phyloP scores from a whole-genome alignment of 1,140 invertebrate genomes.

The Nomia melanderi region DNA sequence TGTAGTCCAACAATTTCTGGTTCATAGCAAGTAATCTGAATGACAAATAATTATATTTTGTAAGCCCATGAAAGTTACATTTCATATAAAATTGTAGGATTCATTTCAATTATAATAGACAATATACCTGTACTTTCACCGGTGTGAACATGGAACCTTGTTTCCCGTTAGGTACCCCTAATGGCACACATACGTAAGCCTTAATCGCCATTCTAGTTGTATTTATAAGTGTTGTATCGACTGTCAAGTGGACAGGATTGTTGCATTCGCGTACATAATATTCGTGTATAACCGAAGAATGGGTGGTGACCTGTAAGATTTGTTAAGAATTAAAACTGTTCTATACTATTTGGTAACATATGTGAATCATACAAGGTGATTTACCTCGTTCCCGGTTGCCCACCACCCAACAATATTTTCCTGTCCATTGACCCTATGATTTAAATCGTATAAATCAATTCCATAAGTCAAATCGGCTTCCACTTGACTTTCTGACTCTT shows the following conservation, averaged over 20 bases:
- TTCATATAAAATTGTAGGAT: not conserved
- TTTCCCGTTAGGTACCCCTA: slow-evolving; percentile 92
- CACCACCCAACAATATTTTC: slow-evolving; percentile 98
- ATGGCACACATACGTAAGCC: slow-evolving; percentile 89
- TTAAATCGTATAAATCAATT: slow-evolving; percentile 96
- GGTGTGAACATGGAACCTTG: slow-evolving; percentile 98
- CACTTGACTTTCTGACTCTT: slow-evolving; percentile 97
- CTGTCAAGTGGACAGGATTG: slow-evolving; percentile 96
- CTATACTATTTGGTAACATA: not conserved
- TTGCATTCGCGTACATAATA: slow-evolving; percentile 97
- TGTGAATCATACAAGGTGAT: not conserved
- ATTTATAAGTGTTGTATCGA: slow-evolving; percentile 92
- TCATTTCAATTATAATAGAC: not conserved
- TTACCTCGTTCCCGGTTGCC: slow-evolving; percentile 94
- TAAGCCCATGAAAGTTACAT: not conserved
- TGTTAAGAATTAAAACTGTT: not conserved
- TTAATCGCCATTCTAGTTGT: slow-evolving; percentile 92
- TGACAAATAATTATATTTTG: not conserved
- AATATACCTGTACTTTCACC: slow-evolving; percentile 87
- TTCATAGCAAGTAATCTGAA: slow-evolving; percentile 89
- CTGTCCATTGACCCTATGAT: slow-evolving; percentile 93
- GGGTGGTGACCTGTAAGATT: slow-evolving; percentile 89
- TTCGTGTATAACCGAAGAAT: slow-evolving; percentile 98
- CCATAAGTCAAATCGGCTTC: slow-evolving; percentile 98
- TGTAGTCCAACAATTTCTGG: slow-evolving; percentile 93